These are phyloP conservation scores for Lates japonicus DNA, from an alignment of 2,797 vertebrate genomes.

Conservation along the genomic window DNA sequence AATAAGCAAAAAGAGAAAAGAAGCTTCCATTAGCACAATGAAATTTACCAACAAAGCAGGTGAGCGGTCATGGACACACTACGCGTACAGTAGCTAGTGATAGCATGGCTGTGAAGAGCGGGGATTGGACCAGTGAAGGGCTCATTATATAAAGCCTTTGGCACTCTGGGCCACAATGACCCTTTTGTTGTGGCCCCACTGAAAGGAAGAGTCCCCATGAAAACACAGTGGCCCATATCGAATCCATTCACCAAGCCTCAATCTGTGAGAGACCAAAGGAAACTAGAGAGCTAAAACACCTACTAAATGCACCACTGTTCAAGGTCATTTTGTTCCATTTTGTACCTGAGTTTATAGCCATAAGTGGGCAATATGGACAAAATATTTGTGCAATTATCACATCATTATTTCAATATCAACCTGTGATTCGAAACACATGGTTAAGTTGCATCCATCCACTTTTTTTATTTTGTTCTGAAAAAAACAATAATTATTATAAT, in stretches of 20 bases:
- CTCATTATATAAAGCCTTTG: conserved; percentile 81
- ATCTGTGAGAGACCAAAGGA: conserved; percentile 68
- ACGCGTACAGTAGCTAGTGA: conserved; percentile 49
- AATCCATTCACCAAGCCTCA: conserved; percentile 81
- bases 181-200: conserved; percentile 81
- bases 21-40: neutral
- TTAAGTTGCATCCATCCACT: neutral
- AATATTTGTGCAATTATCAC: neutral
- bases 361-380: conserved; percentile 24
- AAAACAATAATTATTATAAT: neutral
- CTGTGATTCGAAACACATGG: neutral
- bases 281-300: conserved; percentile 52
- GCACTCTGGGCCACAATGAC: conserved; percentile 81
- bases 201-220: conserved; percentile 81
- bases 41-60: conserved; percentile 15
- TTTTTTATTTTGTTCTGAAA: too few species aligned
- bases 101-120: conserved; percentile 60
- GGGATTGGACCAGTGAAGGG: conserved; percentile 70
- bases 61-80: conserved; percentile 40
- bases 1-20: conserved; percentile 18
- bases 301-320: conserved; percentile 40
- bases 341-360: conserved; percentile 28
- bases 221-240: conserved; percentile 81
- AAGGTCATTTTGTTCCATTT: conserved; percentile 53
- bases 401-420: conserved; percentile 6